Evolutionary conservation across 2,113 vertebrate species (phyloP).

Genomic region (Peromyscus polionotus): DNA sequence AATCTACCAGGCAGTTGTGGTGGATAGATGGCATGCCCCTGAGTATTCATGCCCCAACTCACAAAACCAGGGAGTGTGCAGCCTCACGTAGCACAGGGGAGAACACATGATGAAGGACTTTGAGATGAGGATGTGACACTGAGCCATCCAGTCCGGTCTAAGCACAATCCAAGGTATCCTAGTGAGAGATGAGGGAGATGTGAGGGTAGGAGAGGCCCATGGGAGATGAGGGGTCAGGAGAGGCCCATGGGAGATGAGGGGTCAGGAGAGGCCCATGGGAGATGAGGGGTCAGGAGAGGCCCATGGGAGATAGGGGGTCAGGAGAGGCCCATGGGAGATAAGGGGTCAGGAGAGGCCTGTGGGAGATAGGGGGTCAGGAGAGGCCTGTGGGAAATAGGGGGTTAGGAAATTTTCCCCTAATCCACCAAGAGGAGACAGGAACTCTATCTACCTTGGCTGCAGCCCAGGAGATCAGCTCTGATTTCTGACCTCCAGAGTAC

Average conservation of each 20-base stretch:
- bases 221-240: background rate
- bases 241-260: too few species aligned
- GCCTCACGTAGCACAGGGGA: rapidly evolving
- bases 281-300: too few species aligned
- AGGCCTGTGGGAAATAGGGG: too few species aligned
- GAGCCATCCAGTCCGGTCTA: rapidly evolving
- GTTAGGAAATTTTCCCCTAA: background rate
- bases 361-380: too few species aligned
- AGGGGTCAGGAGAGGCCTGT: too few species aligned
- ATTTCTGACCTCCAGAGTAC: too few species aligned
- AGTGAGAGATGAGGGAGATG: too few species aligned
- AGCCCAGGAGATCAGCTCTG: background rate
- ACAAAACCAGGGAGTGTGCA: too few species aligned
- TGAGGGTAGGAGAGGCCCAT: background rate
- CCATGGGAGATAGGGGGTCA: too few species aligned
- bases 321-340: too few species aligned
- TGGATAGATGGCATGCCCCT: background rate
- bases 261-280: too few species aligned
- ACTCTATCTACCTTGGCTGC: background rate
- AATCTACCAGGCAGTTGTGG: rapidly evolving
- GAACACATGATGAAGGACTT: too few species aligned
- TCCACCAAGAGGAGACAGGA: background rate
- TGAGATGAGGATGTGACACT: background rate
- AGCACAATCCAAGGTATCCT: background rate
- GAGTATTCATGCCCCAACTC: rapidly evolving